Evolutionary conservation across 2,888 invertebrate genomes (phyloP).

Genomic region (Chrysomela aeneicollis): DNA sequence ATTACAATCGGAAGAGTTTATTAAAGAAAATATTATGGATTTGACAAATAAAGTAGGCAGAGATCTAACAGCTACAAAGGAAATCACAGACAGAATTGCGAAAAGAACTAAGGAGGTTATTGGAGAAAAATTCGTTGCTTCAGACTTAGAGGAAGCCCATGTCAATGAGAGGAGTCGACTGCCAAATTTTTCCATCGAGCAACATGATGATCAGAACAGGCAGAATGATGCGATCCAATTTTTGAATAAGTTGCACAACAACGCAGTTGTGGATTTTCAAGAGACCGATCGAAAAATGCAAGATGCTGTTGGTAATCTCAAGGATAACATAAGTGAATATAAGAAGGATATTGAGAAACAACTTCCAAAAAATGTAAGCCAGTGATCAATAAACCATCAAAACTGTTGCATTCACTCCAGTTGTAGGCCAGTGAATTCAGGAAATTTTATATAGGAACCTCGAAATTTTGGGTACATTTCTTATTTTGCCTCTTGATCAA

Average conservation of each 20-base stretch:
- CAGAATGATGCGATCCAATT: not conserved
- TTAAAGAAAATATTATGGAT: constrained; percentile 13
- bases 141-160: not conserved
- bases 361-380: no score
- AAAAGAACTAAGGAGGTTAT: constrained; percentile 14
- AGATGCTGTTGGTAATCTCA: constrained; percentile 12
- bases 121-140: not conserved
- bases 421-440: no score
- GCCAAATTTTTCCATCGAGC: not conserved
- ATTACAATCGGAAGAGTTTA: constrained; percentile 18
- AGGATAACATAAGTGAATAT: constrained; percentile 4
- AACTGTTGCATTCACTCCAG: no score
- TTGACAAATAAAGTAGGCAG: constrained; percentile 11
- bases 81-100: constrained; percentile 11
- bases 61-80: constrained; percentile 15
- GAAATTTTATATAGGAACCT: no score
- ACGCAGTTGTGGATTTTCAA: constrained; percentile 8
- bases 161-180: not conserved
- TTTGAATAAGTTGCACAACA: not conserved
- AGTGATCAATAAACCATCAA: no score
- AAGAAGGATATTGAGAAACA: constrained; percentile 2
- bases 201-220: not conserved
- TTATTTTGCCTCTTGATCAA: no score
- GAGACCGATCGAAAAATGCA: constrained; percentile 13
- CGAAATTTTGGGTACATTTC: no score